Base-by-base conservation (phyloP, 2,113 vertebrate species). In the Pionites leucogaster region DNA sequence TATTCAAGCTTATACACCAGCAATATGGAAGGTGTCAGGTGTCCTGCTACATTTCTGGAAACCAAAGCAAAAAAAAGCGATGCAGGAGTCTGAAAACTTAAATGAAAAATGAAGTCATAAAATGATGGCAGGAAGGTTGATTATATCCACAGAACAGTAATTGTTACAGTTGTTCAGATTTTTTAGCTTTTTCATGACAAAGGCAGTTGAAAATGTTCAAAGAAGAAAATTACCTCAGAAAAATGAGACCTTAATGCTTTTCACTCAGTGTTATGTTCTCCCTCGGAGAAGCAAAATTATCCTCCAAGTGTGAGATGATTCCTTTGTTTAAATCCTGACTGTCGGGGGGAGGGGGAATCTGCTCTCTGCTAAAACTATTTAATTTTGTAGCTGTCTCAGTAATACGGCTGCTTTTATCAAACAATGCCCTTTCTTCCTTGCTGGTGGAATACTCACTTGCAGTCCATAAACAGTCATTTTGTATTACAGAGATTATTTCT, bases 401-500 rank as follows among this genome's bases (percentile, higher is more conserved):
- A 22, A 83, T 70, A 23, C 11, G 12, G 70, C 75, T 93, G 52
- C 46, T 93, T 95, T 93, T 86, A 75, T 92, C 70, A 93, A 63
- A 86, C 42, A 13, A 78, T 50, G 44, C 23, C 76, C 50, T 93
- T 83, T 82, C 63, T 88, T 93, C 81, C 52, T 78, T 59, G 62
- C 65, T 88, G 67, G 69, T 85, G 65, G 63, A 91, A 86, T 53
- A 65, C 37, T 87, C 72, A 68, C 15, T 72, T 72, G 70, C 15
- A n/a, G 60, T 90, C 69, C 71, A 49, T 41, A 55, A 92, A 25
- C 69, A 92, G 75, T 81, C 93, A 79, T 68, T 96, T 90, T 86
- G 62, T 42, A 82, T 94, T 93, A 95, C 91, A 65, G 25, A 90
- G 59, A 84, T 84, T 93, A 55, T 92, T 93, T 91, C 49, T 49